Conservation (phyloP, 2,888 invertebrate genomes). For the Agrotis ipsilon region DNA sequence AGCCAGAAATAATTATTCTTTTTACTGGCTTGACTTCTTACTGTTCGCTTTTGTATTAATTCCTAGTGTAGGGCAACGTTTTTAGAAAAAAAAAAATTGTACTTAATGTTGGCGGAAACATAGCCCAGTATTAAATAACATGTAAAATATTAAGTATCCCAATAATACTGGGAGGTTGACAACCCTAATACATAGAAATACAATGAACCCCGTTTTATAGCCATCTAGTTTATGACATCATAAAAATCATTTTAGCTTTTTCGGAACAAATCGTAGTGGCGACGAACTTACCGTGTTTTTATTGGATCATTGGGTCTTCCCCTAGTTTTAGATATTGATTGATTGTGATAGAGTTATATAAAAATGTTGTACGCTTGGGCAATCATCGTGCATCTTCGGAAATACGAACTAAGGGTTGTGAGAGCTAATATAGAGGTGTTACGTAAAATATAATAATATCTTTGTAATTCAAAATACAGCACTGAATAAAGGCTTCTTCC, state of each 20-base stretch:
- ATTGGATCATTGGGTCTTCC: slow-evolving; percentile 37
- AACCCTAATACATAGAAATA: slow-evolving; percentile 51
- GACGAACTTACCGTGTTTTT: slow-evolving; percentile 53
- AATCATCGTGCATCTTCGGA: neutral
- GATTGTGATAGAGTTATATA: neutral
- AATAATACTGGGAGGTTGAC: neutral
- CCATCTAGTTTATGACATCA: slow-evolving; percentile 65
- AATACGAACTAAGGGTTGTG: neutral
- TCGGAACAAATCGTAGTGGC: slow-evolving; percentile 57
- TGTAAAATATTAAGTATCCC: neutral
- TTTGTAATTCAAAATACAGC: too few relatives aligned
- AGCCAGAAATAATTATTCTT: too few relatives aligned
- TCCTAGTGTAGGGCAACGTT: too few relatives aligned
- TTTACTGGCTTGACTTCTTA: too few relatives aligned
- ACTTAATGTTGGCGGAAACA: neutral
- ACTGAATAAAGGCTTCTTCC: too few relatives aligned
- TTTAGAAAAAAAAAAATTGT: too few relatives aligned
- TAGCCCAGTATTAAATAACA: neutral
- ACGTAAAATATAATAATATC: neutral
- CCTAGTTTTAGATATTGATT: slow-evolving; percentile 35
- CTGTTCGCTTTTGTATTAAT: too few relatives aligned
- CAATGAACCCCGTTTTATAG: slow-evolving; percentile 65
- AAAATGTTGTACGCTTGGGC: neutral
- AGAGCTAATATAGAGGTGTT: neutral
- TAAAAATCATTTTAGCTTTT: slow-evolving; percentile 68